Evolutionary conservation across 2,888 invertebrate genomes (phyloP), one percentile per base, ranked within the genome.

Genomic region (Fissipunctia ypsillon): DNA sequence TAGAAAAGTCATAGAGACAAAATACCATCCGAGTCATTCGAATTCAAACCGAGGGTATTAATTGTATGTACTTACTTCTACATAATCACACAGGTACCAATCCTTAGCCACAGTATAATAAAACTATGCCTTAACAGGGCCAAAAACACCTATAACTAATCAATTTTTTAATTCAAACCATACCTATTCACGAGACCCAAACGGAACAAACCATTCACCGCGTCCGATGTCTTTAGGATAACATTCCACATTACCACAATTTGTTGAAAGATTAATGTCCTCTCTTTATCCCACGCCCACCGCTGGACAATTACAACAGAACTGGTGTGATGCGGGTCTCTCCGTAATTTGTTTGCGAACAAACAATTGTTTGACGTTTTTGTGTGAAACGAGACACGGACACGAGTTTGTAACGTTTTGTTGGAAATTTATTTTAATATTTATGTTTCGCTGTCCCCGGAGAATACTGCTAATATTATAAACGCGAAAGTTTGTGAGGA

Each of bases 251-350:
- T 76, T 48, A 14, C 54, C 48, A 61, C 54, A 69, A 56, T 75
- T 75, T 68, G 79, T 69, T n/a, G 41, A 41, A 75, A 81, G 80
- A 80, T 80, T 77, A 81, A 81, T 81, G 80, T 73, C 65, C 35
- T 65, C 64, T 70, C 50, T 60, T 56, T 77, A 77, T 69, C 31
- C 76, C 73, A 80, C 43, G 67, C 67, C 80, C 73, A 80, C 1
- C 57, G 22, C 50, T 77, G 77, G 69, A 77, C 77, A 81, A 79
- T 74, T 79, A 79, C 56, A 66, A 61, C 48, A 35, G 25, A 71
- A 16, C 54, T 43, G 68, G 31, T 45, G 61, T 80, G 79, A 79
- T 28, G 75, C 61, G 79, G 79, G 79, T 79, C 73, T 67, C 60
- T 57, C 43, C 31, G 65, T 69, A 79, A 79, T 69, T 79, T 79